Evolutionary conservation across 2,797 vertebrate species (phyloP).

Genomic region (Bradypodion ventrale): DNA sequence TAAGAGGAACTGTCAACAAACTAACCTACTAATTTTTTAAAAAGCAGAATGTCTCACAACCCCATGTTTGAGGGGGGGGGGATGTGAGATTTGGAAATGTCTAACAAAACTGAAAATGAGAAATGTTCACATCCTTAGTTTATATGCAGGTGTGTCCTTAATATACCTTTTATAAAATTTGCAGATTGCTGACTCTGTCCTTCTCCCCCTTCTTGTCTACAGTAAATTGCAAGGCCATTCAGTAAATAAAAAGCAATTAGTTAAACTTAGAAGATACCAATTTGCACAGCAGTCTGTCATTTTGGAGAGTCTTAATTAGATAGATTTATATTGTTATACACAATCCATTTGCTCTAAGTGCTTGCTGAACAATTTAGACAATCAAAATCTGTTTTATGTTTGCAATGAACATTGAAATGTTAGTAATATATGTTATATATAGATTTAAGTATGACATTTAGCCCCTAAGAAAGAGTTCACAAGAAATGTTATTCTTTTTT

Average conservation of each 20-base stretch:
- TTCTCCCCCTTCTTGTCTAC: background rate
- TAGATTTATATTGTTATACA: background rate
- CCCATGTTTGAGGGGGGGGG: too few species aligned
- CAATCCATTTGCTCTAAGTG: slow-evolving; percentile 11
- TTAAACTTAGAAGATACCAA: background rate
- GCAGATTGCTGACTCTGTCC: background rate
- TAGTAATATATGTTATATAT: slow-evolving; percentile 13
- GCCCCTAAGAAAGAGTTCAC: background rate
- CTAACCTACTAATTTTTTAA: too few species aligned
- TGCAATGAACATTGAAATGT: slow-evolving; percentile 1
- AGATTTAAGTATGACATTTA: background rate
- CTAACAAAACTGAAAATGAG: too few species aligned
- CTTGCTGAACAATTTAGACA: slow-evolving; percentile 21
- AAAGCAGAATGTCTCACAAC: too few species aligned
- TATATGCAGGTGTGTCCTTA: background rate
- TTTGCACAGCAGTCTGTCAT: background rate
- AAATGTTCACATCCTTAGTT: background rate
- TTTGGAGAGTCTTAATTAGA: slow-evolving; percentile 19
- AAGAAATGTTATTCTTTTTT: background rate
- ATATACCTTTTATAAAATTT: background rate
- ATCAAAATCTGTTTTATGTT: slow-evolving; percentile 26
- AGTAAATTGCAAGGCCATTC: slow-evolving; percentile 4
- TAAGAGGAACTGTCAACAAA: too few species aligned
- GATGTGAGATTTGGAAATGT: too few species aligned
- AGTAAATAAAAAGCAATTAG: slow-evolving; percentile 7